These are phyloP conservation scores for Mycetomoellerius zeteki DNA, from an alignment of 1,140 invertebrate species.

Conservation along the genomic window DNA sequence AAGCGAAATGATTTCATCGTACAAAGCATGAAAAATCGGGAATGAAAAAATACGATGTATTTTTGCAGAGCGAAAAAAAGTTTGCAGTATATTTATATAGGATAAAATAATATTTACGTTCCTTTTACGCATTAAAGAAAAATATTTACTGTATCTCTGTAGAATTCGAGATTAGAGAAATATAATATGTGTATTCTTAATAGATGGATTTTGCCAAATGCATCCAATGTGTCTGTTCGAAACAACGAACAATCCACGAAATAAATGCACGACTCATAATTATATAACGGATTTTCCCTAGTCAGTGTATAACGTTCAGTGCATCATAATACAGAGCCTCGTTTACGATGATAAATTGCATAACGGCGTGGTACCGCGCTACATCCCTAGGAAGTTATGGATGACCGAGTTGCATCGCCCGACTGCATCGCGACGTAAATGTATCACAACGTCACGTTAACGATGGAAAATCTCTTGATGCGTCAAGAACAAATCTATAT, in stretches of 20 bases:
- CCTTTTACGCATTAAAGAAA: not conserved
- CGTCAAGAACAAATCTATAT: not conserved
- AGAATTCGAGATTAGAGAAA: not conserved
- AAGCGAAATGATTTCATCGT: not conserved
- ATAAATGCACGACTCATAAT: conserved; percentile 40
- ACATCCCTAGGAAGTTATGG: conserved; percentile 29
- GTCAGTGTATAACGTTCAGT: conserved; percentile 10
- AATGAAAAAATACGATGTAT: not conserved
- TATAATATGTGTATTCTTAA: not conserved
- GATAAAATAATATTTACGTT: conserved; percentile 16
- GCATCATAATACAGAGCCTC: conserved; percentile 8
- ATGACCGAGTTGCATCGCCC: conserved; percentile 27
- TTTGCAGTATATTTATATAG: not conserved
- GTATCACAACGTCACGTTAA: not conserved
- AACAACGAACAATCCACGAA: not conserved
- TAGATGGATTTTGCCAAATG: not conserved
- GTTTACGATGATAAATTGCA: conserved; percentile 57
- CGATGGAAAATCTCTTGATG: conserved; percentile 12
- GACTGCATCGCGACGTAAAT: conserved; percentile 31
- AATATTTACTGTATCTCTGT: not conserved
- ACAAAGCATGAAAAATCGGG: not conserved
- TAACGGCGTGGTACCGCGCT: conserved; percentile 4
- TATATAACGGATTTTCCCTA: conserved; percentile 17
- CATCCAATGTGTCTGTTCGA: not conserved
- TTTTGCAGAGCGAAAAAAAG: not conserved